Percentiles rank a stretch among this genome's conserved stretches.
Conservation (phyloP, 1,140 invertebrate species). For the Drosophila lacertosa region DNA sequence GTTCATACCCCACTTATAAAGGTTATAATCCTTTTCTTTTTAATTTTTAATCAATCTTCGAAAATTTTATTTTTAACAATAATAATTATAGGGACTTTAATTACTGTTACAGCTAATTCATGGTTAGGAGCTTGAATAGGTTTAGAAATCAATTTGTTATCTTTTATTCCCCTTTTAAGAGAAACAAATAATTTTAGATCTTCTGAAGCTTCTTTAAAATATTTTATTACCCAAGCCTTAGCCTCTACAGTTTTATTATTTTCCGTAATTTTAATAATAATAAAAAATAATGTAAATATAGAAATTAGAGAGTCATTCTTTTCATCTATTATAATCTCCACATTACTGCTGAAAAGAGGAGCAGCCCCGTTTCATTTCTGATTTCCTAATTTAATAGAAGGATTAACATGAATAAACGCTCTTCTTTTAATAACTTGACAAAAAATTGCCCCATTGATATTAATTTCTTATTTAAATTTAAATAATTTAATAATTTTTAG, state of each 20-base stretch:
- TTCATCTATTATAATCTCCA: conserved; percentile 60
- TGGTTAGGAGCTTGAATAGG: conserved; percentile 85
- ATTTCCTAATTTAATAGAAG: conserved; percentile 85
- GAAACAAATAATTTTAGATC: conserved; percentile 83
- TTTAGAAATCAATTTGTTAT: conserved; percentile 86
- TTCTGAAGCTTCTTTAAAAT: conserved; percentile 85
- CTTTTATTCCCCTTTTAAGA: conserved; percentile 85
- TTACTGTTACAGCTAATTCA: conserved; percentile 85
- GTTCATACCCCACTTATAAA: conserved; percentile 85
- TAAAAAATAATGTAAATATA: conserved; percentile 71
- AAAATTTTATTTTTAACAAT: conserved; percentile 84
- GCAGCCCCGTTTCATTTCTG: conserved; percentile 85
- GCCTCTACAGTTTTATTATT: conserved; percentile 84
- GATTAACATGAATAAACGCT: conserved; percentile 83
- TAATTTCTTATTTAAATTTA: conserved; percentile 82
- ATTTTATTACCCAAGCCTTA: conserved; percentile 85
- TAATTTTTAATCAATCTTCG: conserved; percentile 83
- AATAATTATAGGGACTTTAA: conserved; percentile 84
- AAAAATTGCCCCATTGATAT: conserved; percentile 85
- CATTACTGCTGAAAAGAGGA: conserved; percentile 84
- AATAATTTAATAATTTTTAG: conserved; percentile 67
- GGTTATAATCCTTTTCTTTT: conserved; percentile 84
- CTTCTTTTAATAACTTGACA: conserved; percentile 85
- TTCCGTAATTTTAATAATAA: conserved; percentile 81
- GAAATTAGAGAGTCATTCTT: conserved; percentile 47